Evolutionary conservation across 2,888 invertebrate genomes (phyloP).

Genomic region (Leistus spinibarbis): DNA sequence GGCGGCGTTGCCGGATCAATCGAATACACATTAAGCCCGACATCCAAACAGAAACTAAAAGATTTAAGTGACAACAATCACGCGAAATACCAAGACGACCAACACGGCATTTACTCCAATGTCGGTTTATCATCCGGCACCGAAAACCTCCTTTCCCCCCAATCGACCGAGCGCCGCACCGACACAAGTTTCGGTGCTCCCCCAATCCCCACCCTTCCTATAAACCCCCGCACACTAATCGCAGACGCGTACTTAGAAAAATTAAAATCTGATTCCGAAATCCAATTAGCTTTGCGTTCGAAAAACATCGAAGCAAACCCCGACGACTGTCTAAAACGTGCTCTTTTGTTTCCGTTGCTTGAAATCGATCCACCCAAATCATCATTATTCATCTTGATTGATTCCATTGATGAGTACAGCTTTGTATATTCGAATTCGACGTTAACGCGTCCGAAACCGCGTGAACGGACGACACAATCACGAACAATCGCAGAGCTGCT

Average conservation of each 20-base stretch:
- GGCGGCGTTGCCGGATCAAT: conserved; percentile 39
- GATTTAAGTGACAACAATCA: not conserved
- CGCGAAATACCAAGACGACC: conserved; percentile 6
- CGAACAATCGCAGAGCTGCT: conserved; percentile 82
- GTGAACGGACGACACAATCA: conserved; percentile 58
- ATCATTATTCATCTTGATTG: conserved; percentile 83
- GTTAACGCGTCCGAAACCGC: conserved; percentile 60
- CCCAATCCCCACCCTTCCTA: conserved; percentile 59
- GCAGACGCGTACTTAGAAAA: conserved; percentile 83
- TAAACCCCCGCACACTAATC: conserved; percentile 67
- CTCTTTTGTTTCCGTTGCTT: conserved; percentile 83
- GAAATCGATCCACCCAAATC: conserved; percentile 88
- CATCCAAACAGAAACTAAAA: conserved; percentile 2
- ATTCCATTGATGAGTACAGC: conserved; percentile 87
- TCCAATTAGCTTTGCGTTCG: conserved; percentile 79
- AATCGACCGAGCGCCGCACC: conserved; percentile 15
- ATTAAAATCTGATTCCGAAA: conserved; percentile 76
- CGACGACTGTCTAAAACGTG: conserved; percentile 89
- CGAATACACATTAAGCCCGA: conserved; percentile 41
- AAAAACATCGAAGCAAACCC: conserved; percentile 86
- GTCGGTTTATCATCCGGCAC: conserved; percentile 25
- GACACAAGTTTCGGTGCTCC: conserved; percentile 51
- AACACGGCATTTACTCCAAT: conserved; percentile 15
- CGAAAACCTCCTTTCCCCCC: conserved; percentile 48
- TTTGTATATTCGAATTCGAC: conserved; percentile 65